A percentile compares a stretch with the other conserved stretches of the same genome.
phyloP scores from a whole-genome alignment of 2,888 invertebrate genomes.

The Dicycla oo region DNA sequence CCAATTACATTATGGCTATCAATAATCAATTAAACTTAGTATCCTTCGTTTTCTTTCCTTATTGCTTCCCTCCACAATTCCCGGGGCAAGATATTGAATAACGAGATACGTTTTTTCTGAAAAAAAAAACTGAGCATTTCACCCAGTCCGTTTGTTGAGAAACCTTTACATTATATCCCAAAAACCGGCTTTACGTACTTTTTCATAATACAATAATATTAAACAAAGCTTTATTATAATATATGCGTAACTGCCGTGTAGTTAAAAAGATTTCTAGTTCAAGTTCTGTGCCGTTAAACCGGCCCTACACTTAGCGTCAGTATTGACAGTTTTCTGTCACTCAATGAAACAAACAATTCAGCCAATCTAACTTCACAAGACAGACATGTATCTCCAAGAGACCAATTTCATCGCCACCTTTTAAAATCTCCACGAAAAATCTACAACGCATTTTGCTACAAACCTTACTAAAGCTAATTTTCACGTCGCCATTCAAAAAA shows the following conservation, averaged over 20 bases:
- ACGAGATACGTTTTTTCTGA: background rate
- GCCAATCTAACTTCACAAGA: background rate
- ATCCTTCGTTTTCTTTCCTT: conserved; percentile 44
- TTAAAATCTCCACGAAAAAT: background rate
- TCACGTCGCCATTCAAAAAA: background rate
- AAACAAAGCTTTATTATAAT: background rate
- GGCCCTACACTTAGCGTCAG: background rate
- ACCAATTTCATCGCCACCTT: background rate
- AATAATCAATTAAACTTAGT: conserved; percentile 37
- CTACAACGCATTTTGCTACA: background rate
- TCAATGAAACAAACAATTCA: background rate
- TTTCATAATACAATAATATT: background rate
- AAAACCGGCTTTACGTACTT: background rate
- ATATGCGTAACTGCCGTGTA: background rate
- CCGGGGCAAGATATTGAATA: conserved; percentile 1
- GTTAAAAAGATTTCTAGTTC: background rate
- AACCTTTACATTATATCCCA: background rate
- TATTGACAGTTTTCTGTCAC: background rate
- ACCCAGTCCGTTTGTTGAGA: too few relatives aligned
- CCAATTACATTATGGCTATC: conserved; percentile 41
- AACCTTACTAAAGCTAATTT: background rate
- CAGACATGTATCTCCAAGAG: background rate
- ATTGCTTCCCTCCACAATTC: conserved; percentile 29
- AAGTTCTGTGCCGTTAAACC: background rate
- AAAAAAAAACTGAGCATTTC: too few relatives aligned